phyloP scores from a whole-genome alignment of 2,113 vertebrate genomes.

The Anarhynchus alexandrinus region DNA sequence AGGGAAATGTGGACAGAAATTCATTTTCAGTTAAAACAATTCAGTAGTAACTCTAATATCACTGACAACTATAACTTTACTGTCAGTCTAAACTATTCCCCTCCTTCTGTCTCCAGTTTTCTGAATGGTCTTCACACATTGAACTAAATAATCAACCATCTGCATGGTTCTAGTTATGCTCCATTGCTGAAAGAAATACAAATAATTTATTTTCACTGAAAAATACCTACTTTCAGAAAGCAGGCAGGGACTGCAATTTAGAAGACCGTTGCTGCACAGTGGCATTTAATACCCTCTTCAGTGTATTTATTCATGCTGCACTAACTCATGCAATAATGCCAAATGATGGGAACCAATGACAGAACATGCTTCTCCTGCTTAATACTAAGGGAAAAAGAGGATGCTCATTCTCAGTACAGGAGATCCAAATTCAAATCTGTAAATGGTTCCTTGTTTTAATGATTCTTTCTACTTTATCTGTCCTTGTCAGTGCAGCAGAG shows the following conservation, averaged over 20 bases:
- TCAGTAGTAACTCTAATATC: background rate
- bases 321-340: background rate
- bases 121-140: background rate
- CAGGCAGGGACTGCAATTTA: background rate
- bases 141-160: background rate
- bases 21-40: background rate
- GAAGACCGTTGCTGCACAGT: background rate
- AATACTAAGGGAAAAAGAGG: background rate
- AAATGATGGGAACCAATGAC: rapidly evolving
- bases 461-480: background rate
- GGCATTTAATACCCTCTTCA: background rate
- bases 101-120: background rate
- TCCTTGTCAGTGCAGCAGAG: background rate
- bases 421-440: background rate
- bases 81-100: background rate
- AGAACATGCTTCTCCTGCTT: background rate
- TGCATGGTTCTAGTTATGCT: background rate
- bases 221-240: background rate
- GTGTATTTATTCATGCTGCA: background rate
- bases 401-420: background rate
- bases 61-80: background rate
- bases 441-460: background rate
- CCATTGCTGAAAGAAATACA: background rate
- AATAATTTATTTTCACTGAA: background rate
- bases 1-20: background rate